Base-by-base conservation (phyloP, 2,797 vertebrate species). In the Tokudaia tokunoshimensis region DNA sequence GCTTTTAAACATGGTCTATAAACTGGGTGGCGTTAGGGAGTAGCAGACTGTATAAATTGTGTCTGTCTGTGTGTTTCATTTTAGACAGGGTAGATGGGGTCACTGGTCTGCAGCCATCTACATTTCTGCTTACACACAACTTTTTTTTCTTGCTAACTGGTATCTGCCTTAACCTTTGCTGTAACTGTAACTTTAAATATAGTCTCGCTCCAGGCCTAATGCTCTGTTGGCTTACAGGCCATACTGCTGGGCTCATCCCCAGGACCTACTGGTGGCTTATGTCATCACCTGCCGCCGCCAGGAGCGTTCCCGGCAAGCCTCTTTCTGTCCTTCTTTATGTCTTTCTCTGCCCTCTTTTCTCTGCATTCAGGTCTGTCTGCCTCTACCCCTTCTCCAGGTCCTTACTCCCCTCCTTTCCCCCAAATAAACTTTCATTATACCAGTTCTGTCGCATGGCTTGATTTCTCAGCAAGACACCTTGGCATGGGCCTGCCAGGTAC, bases 61-160 rank as follows among this genome's bases (percentile, higher is more conserved):
- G 55, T 55, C 72, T 20, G 55, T 55, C 72, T 74, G 3, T 52
- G 26, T 47, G 70, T 55, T 89, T 92, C 59, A 55, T 92, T 96
- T 61, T 37, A 57, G 57, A 57, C 31, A 50, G 47, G 31, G 3
- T 65, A 65, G 37, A 89, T 0, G 82, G 84, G 90, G 55, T 70
- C 78, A 70, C 4, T 61, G 47, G 85, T 85, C 41, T 63, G 10
- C 0, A 70, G 67, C 52, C 70, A 72, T 81, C 47, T 89, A 85
- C 61, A 95, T 83, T 92, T 95, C 85, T 76, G 31, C 88, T 75
- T 79, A 81, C 4, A 55, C 19, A 82, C 26, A 50, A 44, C 80
- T 95, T 11, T 12, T 24, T 12, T 85, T 92, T 83, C 70, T 81
- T 59, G n/a, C 57, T 91, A 47, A 82, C 10, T 87, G 76, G n/a